phyloP scores from a whole-genome alignment of 2,797 vertebrate genomes.

The Discoglossus pictus region DNA sequence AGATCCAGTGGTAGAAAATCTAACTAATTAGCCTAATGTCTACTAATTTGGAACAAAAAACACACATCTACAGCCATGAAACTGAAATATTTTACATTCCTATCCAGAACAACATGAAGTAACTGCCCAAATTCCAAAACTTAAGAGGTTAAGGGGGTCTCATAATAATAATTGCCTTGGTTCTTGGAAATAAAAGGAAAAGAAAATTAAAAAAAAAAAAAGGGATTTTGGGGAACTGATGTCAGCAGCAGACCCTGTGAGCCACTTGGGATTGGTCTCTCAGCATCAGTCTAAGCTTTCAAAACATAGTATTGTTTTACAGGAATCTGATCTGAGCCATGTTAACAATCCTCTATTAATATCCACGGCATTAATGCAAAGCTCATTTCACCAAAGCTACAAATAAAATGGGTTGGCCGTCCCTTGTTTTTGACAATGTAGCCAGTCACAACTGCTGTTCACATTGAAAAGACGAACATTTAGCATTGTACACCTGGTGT shows the following conservation, averaged over 20 bases:
- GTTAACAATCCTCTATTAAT: constrained; percentile 69
- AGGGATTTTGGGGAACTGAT: constrained; percentile 1
- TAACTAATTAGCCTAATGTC: no score
- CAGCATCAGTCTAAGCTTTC: constrained; percentile 58
- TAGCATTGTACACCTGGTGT: constrained; percentile 48
- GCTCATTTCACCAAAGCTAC: constrained; percentile 60
- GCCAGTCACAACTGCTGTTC: constrained; percentile 54
- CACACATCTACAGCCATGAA: no score
- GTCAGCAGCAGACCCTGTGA: constrained; percentile 53
- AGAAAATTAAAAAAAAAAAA: no score
- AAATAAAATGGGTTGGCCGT: constrained; percentile 55
- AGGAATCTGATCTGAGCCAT: constrained; percentile 58
- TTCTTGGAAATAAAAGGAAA: no score
- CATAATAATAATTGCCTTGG: no score
- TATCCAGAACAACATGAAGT: no score
- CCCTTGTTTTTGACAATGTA: constrained; percentile 59
- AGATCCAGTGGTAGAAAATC: no score
- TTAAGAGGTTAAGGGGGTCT: no score
- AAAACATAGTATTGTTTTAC: constrained; percentile 61
- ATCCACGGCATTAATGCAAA: constrained; percentile 64
- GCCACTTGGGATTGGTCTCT: constrained; percentile 54
- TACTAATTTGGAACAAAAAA: no score
- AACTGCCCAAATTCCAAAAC: no score
- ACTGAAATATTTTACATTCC: no score
- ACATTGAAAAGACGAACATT: constrained; percentile 51